Base-by-base conservation (phyloP, 2,888 invertebrate species). In the Philhelius pedissequus region DNA sequence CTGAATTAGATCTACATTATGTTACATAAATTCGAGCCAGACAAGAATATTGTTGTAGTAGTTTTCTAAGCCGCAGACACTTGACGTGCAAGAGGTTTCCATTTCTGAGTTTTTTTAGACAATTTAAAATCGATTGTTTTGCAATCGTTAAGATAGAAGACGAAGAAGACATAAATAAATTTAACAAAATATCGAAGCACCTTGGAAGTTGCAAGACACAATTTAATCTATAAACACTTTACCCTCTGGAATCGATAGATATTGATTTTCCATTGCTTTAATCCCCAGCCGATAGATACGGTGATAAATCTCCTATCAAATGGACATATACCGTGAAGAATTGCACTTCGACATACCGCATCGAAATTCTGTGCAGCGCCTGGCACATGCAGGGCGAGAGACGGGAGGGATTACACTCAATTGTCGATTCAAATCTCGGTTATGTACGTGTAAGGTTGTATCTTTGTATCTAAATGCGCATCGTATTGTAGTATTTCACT, bases 381-480 rank as follows among this genome's bases (percentile, higher is more conserved):
- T n/a, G 15, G n/a, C 25, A 6, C 3, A 15, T 3, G 3, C 9
- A 32, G 15, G 25, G 15, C 20, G 4, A 9, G 43, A 11, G 38
- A 38, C 56, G 18, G 40, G 11, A 66, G 68, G 74, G 71, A 81
- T 81, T 81, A 82, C 81, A 73, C 71, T 69, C 71, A 77, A 82
- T 82, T 77, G 77, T 73, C 77, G 82, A 82, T 82, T 43, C 52
- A 60, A 77, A 82, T 82, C 77, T 77, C 35, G 43, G 18, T 32
- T 50, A 48, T 43, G 11, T n/a, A 43, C 30, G 15, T 50, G 69
- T 71, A 62, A 62, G 22, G 45, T 68, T 73, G 50, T 64, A 74
- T 82, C 30, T 52, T 68, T 73, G 50, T 64, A 74, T 82, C 77
- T 77, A 54, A 73, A 73, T 68, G 82, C 73, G 60, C 68, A 74